A percentile compares a stretch with the other conserved stretches of the same genome.
Conservation (phyloP, 1,140 invertebrate species). For the Apolygus lucorum region DNA sequence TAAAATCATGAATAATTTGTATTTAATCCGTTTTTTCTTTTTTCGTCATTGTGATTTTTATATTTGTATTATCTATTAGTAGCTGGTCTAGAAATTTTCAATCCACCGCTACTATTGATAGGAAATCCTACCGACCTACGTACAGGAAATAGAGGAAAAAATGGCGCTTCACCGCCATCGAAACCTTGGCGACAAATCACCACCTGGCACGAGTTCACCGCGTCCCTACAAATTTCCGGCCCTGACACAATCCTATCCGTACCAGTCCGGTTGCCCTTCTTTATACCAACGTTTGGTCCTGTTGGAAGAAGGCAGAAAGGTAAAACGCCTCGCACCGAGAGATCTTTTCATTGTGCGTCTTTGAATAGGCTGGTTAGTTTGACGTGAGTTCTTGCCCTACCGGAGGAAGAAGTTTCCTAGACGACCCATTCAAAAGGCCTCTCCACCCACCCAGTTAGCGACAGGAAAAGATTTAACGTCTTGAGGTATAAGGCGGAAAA, state of each 20-base stretch:
- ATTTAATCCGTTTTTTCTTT: too few species aligned
- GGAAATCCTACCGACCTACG: too few species aligned
- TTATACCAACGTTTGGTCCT: background rate
- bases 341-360: slow-evolving; percentile 19
- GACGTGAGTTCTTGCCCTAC: too few species aligned
- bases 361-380: slow-evolving; percentile 15
- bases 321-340: background rate
- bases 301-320: too few species aligned
- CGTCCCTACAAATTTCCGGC: slow-evolving; percentile 16
- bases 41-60: too few species aligned
- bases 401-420: background rate
- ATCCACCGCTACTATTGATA: too few species aligned
- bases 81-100: too few species aligned
- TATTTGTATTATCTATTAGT: too few species aligned
- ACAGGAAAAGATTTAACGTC: slow-evolving; percentile 10
- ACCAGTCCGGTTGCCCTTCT: background rate
- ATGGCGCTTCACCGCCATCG: too few species aligned
- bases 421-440: background rate
- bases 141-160: too few species aligned
- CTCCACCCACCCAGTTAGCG: too few species aligned
- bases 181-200: slow-evolving; percentile 15
- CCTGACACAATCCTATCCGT: slow-evolving; percentile 9
- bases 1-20: too few species aligned
- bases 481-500: background rate
- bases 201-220: slow-evolving; percentile 11